Conservation (phyloP, 30 jellyfish, hydroid and myxozoan genomes). For the Aurelia coerulea region DNA sequence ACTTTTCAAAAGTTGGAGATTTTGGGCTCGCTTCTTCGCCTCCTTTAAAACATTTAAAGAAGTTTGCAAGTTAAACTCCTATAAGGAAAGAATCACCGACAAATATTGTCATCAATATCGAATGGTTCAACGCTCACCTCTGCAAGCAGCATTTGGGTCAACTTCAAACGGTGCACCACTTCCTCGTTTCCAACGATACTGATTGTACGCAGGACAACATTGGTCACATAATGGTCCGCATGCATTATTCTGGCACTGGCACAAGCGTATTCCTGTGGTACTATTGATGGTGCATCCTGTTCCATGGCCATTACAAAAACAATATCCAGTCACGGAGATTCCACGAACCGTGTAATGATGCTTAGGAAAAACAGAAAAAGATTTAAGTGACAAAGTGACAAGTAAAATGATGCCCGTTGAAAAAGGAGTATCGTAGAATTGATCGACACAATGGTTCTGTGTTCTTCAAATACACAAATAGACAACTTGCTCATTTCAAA, state of each 20-base stretch:
- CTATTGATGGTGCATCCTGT: constrained; percentile 70
- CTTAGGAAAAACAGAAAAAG: constrained; percentile 16
- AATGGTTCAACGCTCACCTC: constrained; percentile 47
- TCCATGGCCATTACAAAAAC: constrained; percentile 94
- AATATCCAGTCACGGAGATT: constrained; percentile 65
- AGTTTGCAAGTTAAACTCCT: too few species aligned
- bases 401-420: too few species aligned
- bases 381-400: neutral
- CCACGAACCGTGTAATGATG: constrained; percentile 87
- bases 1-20: too few species aligned
- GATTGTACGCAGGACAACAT: constrained; percentile 91
- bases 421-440: too few species aligned
- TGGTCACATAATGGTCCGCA: constrained; percentile 85
- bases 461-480: too few species aligned
- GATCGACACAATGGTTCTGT: too few species aligned
- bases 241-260: constrained; percentile 88
- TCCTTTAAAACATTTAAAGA: too few species aligned
- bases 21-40: too few species aligned
- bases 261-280: constrained; percentile 56
- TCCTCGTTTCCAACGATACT: constrained; percentile 84
- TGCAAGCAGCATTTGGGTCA: constrained; percentile 75
- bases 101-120: neutral
- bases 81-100: too few species aligned
- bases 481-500: neutral
- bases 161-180: constrained; percentile 77